Evolutionary conservation across 2,888 invertebrate species (phyloP).

Genomic region (Nomada ferruginata): DNA sequence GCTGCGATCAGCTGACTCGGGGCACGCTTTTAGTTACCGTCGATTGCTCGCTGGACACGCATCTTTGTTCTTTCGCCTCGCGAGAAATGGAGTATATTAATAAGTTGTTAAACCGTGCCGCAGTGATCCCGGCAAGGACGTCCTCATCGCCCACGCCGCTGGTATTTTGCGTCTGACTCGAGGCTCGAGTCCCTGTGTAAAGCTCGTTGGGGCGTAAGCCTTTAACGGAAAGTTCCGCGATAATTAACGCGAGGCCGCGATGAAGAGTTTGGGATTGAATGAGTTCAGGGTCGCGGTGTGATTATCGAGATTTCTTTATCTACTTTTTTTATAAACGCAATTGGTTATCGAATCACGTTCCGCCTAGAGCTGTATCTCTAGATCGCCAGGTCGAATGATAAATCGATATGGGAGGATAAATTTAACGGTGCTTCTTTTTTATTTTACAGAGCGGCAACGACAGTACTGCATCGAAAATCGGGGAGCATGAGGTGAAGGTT

Average conservation of each 20-base stretch:
- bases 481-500: conserved; percentile 79
- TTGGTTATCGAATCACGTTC: background rate
- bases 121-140: conserved; percentile 61
- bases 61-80: background rate
- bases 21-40: conserved; percentile 55
- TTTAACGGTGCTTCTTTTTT: conserved; percentile 1
- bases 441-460: conserved; percentile 62
- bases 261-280: background rate
- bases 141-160: conserved; percentile 62
- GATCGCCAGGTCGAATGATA: background rate
- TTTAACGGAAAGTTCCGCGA: background rate
- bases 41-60: conserved; percentile 11
- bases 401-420: background rate
- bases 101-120: conserved; percentile 73
- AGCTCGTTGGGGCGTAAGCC: background rate
- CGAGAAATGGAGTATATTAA: conserved; percentile 76
- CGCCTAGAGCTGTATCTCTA: background rate
- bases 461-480: conserved; percentile 49
- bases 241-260: conserved; percentile 2
- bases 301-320: background rate
- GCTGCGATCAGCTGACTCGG: conserved; percentile 67
- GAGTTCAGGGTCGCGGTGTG: background rate
- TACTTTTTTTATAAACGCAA: background rate
- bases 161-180: conserved; percentile 57
- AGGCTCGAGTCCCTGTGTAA: background rate